Base-by-base conservation (phyloP, 2,888 invertebrate species). In the Rotaria sp. region DNA sequence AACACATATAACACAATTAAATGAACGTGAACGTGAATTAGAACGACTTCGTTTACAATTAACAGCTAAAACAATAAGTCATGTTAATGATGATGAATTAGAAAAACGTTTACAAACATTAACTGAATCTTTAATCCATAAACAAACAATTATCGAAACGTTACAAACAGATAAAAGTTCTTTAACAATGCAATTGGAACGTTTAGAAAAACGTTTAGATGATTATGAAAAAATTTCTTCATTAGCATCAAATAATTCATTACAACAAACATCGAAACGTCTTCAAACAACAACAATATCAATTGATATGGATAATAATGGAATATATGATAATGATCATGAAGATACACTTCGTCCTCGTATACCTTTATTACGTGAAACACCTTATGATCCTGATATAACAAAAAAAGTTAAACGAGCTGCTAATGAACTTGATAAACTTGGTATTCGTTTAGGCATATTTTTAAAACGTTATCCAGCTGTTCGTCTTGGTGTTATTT, bases 81-180 rank as follows among this genome's bases (percentile, higher is more conserved):
- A 89, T 41, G 89, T 89, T 21, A 89, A 90, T 84, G 90, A 91
- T 87, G 89, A 89, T 84, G 93, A 93, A 88, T 88, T 93, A 84
- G 93, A 93, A 89, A 90, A 91, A 45, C 89, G 92, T 55, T 89
- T 93, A 4, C 91, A 91, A 87, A 89, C 91, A 2, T 92, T 96
- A 30, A 96, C 96, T 0, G 94, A 96, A 90, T 95, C 94, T 84
- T 92, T 96, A 57, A 94, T 96, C 86, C 93, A 94, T 89, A 96
- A 95, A 90, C 96, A 96, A 91, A 94, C 94, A 80, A 93, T 94
- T 88, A 92, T 96, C n/a, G 86, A 86, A 59, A 41, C 85, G 50
- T 15, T 35, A 18, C 57, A 52, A 57, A 75, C 30, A 24, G 30
- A 80, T 85, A 15, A 52, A 55, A 59, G 30, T 75, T 85, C 50